Base-by-base conservation (phyloP, 2,888 invertebrate genomes). In the Caenorhabditis drosophilae region DNA sequence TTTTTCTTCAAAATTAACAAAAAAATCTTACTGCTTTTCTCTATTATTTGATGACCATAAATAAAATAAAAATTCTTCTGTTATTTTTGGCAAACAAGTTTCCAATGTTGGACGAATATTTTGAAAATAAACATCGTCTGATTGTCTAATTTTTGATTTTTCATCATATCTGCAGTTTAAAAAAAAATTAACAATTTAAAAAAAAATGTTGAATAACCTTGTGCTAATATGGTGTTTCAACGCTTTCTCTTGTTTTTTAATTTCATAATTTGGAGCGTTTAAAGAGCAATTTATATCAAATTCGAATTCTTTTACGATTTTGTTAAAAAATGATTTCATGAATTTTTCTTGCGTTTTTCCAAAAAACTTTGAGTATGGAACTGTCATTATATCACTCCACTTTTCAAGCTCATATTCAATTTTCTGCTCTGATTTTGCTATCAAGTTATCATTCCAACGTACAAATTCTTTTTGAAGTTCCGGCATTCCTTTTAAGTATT, bases 111-210 rank as follows among this genome's bases (percentile, higher is more conserved):
- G 11, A n/a, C 27, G 18, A 4, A 63, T 48, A 18, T 53, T 25
- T 35, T 63, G 62, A 25, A 57, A 56, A 20, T 63, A 63, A 2
- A 36, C 42, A n/a, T 56, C 55, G 40, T 56, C 56, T 0, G 49
- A 16, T 16, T 16, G 18, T 26, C 3, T n/a, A 12, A 16, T 7
- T 27, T 45, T 45, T 6, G 45, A 22, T 1, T 36, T 20, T 7
- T 22, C 34, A 18, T 41, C 34, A 22, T 47, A 63, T 45, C 62
- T 40, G 25, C 4, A 40, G 18, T 3, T n/a, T n/a, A n/a, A n/a
- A n/a, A n/a, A n/a, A n/a, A n/a, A n/a, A n/a, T n/a, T n/a, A n/a
- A n/a, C n/a, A n/a, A n/a, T n/a, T n/a, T 7, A 31, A 7, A 12
- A 31, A 38, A 11, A 38, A 38, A 38, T 38, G 38, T 38, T n/a